Evolutionary conservation across 2,113 vertebrate species (phyloP), one percentile per base, ranked within the genome.

Genomic region (Piprites chloris): DNA sequence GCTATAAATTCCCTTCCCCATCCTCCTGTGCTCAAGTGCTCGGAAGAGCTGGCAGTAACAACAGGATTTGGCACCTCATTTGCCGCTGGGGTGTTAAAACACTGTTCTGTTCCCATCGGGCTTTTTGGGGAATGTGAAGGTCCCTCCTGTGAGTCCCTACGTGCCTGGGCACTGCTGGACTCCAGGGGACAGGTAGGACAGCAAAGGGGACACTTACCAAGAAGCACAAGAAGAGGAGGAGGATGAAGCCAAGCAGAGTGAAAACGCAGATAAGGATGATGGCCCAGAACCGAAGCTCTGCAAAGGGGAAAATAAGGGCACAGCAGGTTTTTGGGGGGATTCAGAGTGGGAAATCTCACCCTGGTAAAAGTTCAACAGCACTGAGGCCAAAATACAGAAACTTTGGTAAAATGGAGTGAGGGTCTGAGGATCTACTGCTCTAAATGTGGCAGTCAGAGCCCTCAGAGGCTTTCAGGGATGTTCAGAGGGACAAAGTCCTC

Each of bases 261-360:
- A 92, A 97, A 65, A 98, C n/a, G 24, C 98, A 96, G 59, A 98
- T 98, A 78, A 98, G 95, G 92, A 98, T 98, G 85, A 98, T 97
- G 58, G 96, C 97, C 98, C 98, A 98, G 83, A 86, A 98, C 59
- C 98, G 97, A 30, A 98, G 83, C 19, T 63, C 98, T 98, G 89
- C 26, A 87, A 87, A 95, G 37, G 37, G 85, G 17, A 87, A 68
- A 67, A 30, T 18, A 44, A 68, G 15, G 5, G 17, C 17, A 55
- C 1, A 4, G 83, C 28, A 85, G 9, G 6, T 63, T 71, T 69
- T 62, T 44, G 18, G 59, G 42, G 46, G 41, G 58, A 23, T 50
- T 55, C 1, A 20, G 69, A 53, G 49, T 46, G 18, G 50, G n/a
- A 71, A 8, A 22, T 20, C 23, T 77, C 2, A 0, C 55, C 33